Evolutionary conservation across 2,797 vertebrate genomes (phyloP), one percentile per base, ranked within the genome.

Genomic region (Coranthus polyacanthus): DNA sequence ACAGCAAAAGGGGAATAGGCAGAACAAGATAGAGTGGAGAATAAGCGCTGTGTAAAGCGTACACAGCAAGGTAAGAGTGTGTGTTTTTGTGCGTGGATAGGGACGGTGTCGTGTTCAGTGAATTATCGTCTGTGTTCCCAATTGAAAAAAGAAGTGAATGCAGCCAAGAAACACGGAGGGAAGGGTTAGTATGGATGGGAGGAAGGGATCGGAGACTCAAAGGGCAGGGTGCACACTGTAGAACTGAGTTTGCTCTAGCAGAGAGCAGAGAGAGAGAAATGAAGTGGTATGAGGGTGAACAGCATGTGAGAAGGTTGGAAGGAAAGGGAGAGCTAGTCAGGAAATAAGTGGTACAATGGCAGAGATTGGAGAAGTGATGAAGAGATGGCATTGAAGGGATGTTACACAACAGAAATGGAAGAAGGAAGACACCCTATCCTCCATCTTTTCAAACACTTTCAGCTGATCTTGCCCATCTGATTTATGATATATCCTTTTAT

Each of bases 11-110:
- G n/a, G 39, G 56, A 20, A 66, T 21, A 43, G 26, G 20, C 21
- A 50, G 46, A 68, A 70, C 38, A 62, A 68, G 61, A 68, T 59
- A 11, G 60, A 46, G 65, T 3, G 29, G 67, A 75, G 24, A 66
- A 55, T 52, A 41, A 63, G 7, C 2, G 0, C 45, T 54, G 56
- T 63, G 56, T 51, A 64, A 57, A 70, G 26, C n/a, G n/a, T n/a
- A n/a, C 39, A 72, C 46, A 57, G 26, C 24, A 50, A 67, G 18
- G 71, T 47, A 49, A 49, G 53, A 65, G 8, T 39, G 17, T 54
- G 41, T 44, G 41, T 43, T 13, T 24, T 4, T 29, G 12, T 44
- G 16, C 64, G 39, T 60, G 56, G 18, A 70, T 18, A 34, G 7
- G 10, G 26, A 26, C 16, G 24, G 15, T 52, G 36, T 20, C 9